Evolutionary conservation across 2,888 invertebrate species (phyloP).

Genomic region (Diarsia dahlii): DNA sequence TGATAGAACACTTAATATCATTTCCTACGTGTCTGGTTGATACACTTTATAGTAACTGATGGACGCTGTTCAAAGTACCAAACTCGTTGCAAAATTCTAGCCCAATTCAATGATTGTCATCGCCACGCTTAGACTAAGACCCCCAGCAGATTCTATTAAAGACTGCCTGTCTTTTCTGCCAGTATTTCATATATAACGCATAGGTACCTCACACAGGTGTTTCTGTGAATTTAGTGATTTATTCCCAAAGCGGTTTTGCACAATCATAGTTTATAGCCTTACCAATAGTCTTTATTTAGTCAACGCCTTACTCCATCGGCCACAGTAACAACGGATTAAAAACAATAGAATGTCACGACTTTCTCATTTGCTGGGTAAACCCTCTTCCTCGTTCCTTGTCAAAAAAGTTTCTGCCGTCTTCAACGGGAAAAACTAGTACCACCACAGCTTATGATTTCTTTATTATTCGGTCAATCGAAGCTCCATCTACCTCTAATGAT

Average conservation of each 20-base stretch:
- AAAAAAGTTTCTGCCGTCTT: not conserved
- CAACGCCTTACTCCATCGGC: not conserved
- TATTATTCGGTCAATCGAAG: not conserved
- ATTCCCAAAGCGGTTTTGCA: not conserved
- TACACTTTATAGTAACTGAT: not conserved
- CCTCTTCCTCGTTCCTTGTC: not conserved
- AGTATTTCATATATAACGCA: not conserved
- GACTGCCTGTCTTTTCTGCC: not conserved
- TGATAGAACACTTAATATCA: not conserved
- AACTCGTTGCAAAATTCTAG: not conserved
- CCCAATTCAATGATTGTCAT: not conserved
- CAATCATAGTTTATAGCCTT: not conserved
- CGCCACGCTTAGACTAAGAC: not conserved
- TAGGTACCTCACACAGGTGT: not conserved
- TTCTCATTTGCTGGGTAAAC: not conserved
- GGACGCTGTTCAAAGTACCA: not conserved
- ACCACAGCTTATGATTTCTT: not conserved
- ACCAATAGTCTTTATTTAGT: not conserved
- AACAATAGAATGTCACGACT: not conserved
- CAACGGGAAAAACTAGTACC: not conserved
- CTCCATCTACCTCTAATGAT: not conserved
- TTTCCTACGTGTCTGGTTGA: not conserved
- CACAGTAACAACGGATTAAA: not conserved
- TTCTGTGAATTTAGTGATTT: not conserved
- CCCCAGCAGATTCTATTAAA: no score